Evolutionary conservation across 1,140 invertebrate species (phyloP).

Genomic region (Akabosia matsudoensis): DNA sequence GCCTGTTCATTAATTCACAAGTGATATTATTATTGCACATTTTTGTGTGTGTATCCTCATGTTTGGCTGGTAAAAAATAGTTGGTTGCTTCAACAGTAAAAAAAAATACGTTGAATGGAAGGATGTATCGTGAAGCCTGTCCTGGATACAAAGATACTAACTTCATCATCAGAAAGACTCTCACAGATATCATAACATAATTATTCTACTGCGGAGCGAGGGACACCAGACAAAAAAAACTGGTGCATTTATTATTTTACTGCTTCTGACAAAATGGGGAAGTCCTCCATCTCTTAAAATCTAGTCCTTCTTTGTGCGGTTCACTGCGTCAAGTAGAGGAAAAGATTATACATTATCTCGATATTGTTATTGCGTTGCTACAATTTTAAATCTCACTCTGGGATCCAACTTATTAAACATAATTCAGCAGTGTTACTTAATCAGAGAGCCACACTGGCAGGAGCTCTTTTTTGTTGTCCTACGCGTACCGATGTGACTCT

Average conservation of each 20-base stretch:
- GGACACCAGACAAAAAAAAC: not conserved
- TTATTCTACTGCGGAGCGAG: not conserved
- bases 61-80: too few species aligned
- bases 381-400: not conserved
- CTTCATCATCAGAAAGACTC: not conserved
- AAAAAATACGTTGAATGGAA: too few species aligned
- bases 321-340: not conserved
- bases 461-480: too few species aligned
- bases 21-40: not conserved
- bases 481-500: too few species aligned
- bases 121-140: too few species aligned
- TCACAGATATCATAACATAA: not conserved
- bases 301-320: not conserved
- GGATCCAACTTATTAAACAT: not conserved
- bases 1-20: not conserved
- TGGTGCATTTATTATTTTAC: not conserved
- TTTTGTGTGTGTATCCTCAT: too few species aligned
- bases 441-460: too few species aligned
- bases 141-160: not conserved
- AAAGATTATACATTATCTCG: not conserved
- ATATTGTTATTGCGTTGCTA: not conserved
- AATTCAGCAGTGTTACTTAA: too few species aligned
- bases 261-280: not conserved
- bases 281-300: not conserved
- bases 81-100: too few species aligned